Evolutionary conservation across 2,797 vertebrate genomes (phyloP).

Genomic region (Sciurus vulgaris): DNA sequence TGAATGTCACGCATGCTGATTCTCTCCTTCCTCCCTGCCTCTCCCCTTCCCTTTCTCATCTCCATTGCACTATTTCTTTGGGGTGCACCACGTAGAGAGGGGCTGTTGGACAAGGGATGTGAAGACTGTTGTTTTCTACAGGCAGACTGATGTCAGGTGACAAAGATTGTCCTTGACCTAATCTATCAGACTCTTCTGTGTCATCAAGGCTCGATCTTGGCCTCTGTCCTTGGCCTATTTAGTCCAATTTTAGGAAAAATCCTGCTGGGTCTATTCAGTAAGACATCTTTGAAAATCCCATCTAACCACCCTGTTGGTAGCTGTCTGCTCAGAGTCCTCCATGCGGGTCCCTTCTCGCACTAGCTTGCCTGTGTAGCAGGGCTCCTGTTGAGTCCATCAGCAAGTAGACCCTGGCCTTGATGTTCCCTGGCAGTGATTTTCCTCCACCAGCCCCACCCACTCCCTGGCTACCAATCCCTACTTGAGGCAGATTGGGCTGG

Average conservation of each 20-base stretch:
- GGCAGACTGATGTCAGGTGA: not conserved
- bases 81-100: not conserved
- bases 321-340: no score
- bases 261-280: not conserved
- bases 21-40: not conserved
- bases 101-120: not conserved
- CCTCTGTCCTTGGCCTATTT: not conserved
- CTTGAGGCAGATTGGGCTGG: no score
- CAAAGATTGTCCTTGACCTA: no score
- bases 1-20: not conserved
- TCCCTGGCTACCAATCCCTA: not conserved
- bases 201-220: not conserved
- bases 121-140: not conserved
- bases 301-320: not conserved
- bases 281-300: not conserved
- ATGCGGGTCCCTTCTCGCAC: accelerated
- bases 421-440: not conserved
- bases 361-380: no score
- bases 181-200: not conserved
- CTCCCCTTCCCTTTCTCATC: no score
- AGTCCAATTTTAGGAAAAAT: not conserved
- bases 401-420: no score
- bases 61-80: not conserved
- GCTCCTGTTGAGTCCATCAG: no score
- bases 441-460: no score